Conservation (phyloP, 2,113 vertebrate genomes). For the Eptatretus burgeri region DNA sequence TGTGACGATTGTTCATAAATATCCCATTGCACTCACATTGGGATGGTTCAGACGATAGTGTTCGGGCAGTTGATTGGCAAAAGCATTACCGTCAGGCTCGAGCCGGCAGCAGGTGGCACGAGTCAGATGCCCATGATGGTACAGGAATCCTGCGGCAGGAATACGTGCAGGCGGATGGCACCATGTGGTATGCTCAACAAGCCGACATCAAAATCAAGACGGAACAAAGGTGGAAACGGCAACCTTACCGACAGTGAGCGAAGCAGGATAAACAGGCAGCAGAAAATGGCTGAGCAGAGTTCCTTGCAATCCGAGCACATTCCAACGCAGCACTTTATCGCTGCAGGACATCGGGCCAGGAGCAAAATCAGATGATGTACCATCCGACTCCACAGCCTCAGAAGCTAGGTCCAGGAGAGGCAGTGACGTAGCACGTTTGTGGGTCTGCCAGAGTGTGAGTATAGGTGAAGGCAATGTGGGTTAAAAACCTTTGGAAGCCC, state of each 20-base stretch:
- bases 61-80: conserved; percentile 25
- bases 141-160: conserved; percentile 41
- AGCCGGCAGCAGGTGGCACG: conserved; percentile 69
- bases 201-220: not conserved
- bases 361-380: too few relatives aligned
- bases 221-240: not conserved
- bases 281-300: conserved; percentile 56
- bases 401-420: too few relatives aligned
- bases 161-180: not conserved
- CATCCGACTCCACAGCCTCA: too few relatives aligned
- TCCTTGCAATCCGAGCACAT: conserved; percentile 64
- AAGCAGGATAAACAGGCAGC: conserved; percentile 57
- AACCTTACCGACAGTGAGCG: conserved; percentile 45
- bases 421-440: too few relatives aligned
- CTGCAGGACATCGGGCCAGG: conserved; percentile 81
- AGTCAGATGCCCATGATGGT: conserved; percentile 70
- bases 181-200: not conserved
- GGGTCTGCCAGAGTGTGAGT: too few relatives aligned
- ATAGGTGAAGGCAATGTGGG: too few relatives aligned
- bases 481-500: too few relatives aligned
- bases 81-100: conserved; percentile 24
- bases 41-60: conserved; percentile 33
- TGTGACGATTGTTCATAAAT: too few relatives aligned
- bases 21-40: conserved; percentile 15
- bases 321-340: conserved; percentile 92